phyloP scores from a whole-genome alignment of 2,113 vertebrate genomes.

The Sitta europaea region DNA sequence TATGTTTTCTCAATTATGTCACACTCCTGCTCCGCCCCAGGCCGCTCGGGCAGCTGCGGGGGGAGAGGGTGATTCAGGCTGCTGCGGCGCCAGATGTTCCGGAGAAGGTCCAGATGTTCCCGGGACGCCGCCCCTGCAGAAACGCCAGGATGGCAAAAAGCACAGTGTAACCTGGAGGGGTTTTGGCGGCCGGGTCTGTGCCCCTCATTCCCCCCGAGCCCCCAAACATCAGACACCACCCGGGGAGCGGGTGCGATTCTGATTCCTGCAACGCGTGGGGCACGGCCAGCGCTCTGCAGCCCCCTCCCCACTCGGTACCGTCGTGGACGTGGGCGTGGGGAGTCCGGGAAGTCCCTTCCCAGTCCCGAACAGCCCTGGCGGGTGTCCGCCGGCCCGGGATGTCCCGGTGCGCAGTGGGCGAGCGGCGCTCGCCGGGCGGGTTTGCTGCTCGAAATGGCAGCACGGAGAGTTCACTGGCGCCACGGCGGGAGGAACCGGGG shows the following conservation, averaged over 20 bases:
- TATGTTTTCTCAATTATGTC: not conserved
- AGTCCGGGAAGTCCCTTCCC: not conserved
- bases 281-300: accelerated
- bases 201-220: not conserved
- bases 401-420: not conserved
- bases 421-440: not conserved
- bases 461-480: not conserved
- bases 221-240: not conserved
- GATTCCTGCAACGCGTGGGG: not conserved
- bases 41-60: not conserved
- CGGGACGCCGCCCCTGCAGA: not conserved
- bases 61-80: not conserved
- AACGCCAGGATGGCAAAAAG: not conserved
- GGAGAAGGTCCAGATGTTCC: not conserved
- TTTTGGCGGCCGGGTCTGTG: not conserved
- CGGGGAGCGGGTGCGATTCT: accelerated
- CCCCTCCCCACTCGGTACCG: not conserved
- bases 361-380: not conserved
- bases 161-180: not conserved
- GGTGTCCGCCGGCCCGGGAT: not conserved
- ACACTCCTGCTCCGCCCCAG: not conserved
- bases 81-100: not conserved
- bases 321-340: accelerated
- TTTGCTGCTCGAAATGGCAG: not conserved
- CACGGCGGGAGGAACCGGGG: not conserved